Conservation (phyloP, 1,140 invertebrate species). For the Vanessa tameamea region DNA sequence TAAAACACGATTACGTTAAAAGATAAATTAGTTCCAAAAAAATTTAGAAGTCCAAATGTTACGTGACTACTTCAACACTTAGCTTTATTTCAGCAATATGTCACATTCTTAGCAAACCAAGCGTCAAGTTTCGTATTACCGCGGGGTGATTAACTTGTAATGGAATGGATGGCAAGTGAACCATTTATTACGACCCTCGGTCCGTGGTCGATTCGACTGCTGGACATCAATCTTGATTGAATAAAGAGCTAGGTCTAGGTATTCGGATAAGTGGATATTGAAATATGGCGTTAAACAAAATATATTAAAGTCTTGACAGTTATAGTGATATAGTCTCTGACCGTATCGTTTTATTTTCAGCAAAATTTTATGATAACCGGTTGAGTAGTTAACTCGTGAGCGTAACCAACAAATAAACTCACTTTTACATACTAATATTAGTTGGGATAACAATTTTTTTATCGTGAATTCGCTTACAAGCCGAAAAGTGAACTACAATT, state of each 20-base stretch:
- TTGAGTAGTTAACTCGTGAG: too few relatives aligned
- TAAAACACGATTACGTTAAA: too few relatives aligned
- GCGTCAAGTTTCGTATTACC: conserved; percentile 21
- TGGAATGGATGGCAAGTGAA: conserved; percentile 29
- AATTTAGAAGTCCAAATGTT: not conserved
- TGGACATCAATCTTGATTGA: conserved; percentile 43
- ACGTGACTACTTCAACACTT: not conserved
- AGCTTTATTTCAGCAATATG: not conserved
- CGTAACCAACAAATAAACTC: too few relatives aligned
- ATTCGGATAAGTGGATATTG: conserved; percentile 4
- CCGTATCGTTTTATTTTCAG: too few relatives aligned
- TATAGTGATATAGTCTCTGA: too few relatives aligned
- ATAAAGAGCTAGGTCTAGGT: conserved; percentile 37
- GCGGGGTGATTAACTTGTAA: conserved; percentile 32
- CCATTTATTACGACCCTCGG: conserved; percentile 31
- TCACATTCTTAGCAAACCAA: conserved; percentile 13
- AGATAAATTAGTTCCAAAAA: not conserved
- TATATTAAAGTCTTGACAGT: not conserved
- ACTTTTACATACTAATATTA: too few relatives aligned
- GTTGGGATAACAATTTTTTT: too few relatives aligned
- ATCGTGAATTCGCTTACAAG: too few relatives aligned
- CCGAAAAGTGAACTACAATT: too few relatives aligned
- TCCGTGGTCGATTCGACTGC: conserved; percentile 37
- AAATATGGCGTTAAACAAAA: not conserved
- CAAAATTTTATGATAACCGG: too few relatives aligned